Evolutionary conservation across 2,888 invertebrate genomes (phyloP).

Genomic region (Volucella bombylans): DNA sequence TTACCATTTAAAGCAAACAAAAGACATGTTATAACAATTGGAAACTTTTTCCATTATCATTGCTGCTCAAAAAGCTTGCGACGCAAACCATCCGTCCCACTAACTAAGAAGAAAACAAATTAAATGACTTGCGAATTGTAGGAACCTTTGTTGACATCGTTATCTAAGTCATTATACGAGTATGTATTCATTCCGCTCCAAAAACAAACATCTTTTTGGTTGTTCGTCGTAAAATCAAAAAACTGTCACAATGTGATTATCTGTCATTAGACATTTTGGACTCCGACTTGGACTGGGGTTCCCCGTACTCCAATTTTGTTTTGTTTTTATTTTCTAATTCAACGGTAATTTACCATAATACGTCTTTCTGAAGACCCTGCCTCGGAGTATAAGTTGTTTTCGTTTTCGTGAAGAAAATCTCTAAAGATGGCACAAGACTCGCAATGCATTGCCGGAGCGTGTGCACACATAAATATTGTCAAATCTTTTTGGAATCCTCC

Average conservation of each 20-base stretch:
- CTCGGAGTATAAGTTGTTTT: slow-evolving; percentile 47
- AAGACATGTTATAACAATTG: background rate
- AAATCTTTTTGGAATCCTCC: slow-evolving; percentile 45
- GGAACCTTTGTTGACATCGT: slow-evolving; percentile 34
- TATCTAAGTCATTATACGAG: slow-evolving; percentile 28
- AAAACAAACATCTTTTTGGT: slow-evolving; percentile 48
- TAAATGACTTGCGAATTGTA: slow-evolving; percentile 33
- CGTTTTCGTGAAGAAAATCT: slow-evolving; percentile 11
- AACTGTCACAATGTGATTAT: slow-evolving; percentile 61
- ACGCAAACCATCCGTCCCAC: slow-evolving; percentile 1
- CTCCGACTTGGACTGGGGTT: background rate
- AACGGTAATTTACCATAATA: slow-evolving; percentile 67
- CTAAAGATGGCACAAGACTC: slow-evolving; percentile 37
- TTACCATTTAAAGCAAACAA: no score
- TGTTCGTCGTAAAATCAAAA: slow-evolving; percentile 29
- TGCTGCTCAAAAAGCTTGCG: slow-evolving; percentile 14
- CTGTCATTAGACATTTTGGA: slow-evolving; percentile 49
- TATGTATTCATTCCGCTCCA: slow-evolving; percentile 7
- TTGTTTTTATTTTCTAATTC: slow-evolving; percentile 32
- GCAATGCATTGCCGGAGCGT: slow-evolving; percentile 22
- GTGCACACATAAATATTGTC: slow-evolving; percentile 45
- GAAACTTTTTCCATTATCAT: slow-evolving; percentile 31
- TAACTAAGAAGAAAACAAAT: slow-evolving; percentile 18
- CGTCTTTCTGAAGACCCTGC: slow-evolving; percentile 64
- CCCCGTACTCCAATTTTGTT: background rate